These are phyloP conservation scores for Scaptomyza parva DNA, from an alignment of 2,888 invertebrate species.

Conservation along the genomic window DNA sequence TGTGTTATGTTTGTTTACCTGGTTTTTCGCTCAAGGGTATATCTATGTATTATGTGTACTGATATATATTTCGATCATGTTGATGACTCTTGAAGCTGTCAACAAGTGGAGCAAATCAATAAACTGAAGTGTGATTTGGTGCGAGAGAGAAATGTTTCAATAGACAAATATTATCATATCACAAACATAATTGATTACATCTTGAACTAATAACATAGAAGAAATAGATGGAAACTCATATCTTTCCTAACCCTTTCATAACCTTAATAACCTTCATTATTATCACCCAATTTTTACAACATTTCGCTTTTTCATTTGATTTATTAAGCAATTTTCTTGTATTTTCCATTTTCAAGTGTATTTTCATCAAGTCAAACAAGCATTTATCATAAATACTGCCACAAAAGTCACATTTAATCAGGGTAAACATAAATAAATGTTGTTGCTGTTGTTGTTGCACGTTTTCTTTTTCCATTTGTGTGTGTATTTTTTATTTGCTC, in stretches of 20 bases:
- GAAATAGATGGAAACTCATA: no score
- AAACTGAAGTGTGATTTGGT: background rate
- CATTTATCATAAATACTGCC: constrained; percentile 19
- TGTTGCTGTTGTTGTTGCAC: background rate
- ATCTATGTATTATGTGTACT: background rate
- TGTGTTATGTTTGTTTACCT: constrained; percentile 19
- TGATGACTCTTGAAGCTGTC: constrained; percentile 34
- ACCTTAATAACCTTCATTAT: no score
- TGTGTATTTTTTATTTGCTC: background rate
- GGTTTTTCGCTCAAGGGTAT: constrained; percentile 28
- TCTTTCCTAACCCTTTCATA: no score
- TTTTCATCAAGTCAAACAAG: background rate
- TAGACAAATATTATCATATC: background rate
- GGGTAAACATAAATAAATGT: constrained; percentile 20
- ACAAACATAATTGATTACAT: background rate
- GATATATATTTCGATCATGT: constrained; percentile 11
- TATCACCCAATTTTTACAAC: no score
- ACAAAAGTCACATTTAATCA: constrained; percentile 13
- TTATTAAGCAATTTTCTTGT: background rate
- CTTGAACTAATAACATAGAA: background rate
- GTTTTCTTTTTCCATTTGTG: background rate
- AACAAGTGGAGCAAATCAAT: constrained; percentile 50
- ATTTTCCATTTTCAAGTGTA: background rate
- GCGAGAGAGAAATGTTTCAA: background rate
- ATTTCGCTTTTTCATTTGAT: no score